Percentiles rank a stretch among this genome's conserved stretches.
Evolutionary conservation across 2,113 vertebrate genomes (phyloP).

Genomic region (Trachemys scripta): DNA sequence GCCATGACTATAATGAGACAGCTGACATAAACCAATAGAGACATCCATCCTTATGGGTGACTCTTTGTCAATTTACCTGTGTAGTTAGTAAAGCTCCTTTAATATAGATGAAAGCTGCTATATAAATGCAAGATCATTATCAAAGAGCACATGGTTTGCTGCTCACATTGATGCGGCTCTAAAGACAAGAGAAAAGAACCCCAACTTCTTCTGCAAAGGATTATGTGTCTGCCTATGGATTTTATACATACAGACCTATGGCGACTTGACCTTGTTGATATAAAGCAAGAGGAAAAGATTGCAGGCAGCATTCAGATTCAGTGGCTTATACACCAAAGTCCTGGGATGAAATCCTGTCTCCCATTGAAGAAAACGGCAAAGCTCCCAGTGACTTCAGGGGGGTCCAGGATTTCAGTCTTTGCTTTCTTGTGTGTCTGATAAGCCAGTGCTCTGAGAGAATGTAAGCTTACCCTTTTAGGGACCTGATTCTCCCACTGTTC

Average conservation of each 20-base stretch:
- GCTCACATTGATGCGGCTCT: not conserved
- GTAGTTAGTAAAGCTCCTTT: not conserved
- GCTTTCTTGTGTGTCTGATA: not conserved
- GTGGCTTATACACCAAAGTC: not conserved
- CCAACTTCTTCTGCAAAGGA: not conserved
- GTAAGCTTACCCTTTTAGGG: not conserved
- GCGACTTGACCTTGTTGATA: not conserved
- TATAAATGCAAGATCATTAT: slow-evolving; percentile 8
- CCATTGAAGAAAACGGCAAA: not conserved
- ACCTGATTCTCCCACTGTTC: not conserved
- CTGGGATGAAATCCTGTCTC: not conserved
- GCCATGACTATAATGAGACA: not conserved
- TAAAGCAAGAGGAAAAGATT: not conserved
- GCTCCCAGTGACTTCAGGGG: not conserved
- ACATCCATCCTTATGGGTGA: not conserved
- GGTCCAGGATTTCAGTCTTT: not conserved
- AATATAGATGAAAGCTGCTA: slow-evolving; percentile 4
- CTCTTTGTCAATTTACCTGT: slow-evolving; percentile 5
- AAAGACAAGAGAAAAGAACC: not conserved
- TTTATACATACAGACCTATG: fast-evolving
- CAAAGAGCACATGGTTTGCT: not conserved
- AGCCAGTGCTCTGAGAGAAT: not conserved
- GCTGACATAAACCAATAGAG: not conserved
- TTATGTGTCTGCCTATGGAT: fast-evolving
- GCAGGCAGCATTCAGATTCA: not conserved